Evolutionary conservation across 2,888 invertebrate genomes (phyloP), one percentile per base, ranked within the genome.

Genomic region (Adelphocoris suturalis): DNA sequence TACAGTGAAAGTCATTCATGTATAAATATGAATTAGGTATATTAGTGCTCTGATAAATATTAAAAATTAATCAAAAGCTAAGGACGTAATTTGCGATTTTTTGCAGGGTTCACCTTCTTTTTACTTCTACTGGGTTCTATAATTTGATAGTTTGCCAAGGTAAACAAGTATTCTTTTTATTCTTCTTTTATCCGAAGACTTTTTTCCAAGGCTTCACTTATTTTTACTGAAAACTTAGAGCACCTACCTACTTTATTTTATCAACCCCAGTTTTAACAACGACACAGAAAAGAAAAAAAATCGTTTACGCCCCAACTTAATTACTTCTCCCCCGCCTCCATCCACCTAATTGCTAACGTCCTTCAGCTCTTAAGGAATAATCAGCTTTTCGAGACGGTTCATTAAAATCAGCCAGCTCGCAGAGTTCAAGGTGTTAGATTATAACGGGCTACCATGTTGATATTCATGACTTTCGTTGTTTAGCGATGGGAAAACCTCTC

Each of bases 331-430:
- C 11, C 61, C 61, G 9, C 11, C 61, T 16, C 19, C 19, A 4
- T n/a, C 19, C 61, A 19, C 19, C 19, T 61, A 61, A 61, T 61
- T 61, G 61, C 61, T 61, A n/a, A 61, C 61, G 19, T 61, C 61
- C 19, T 61, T 19, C 52, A 7, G n/a, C 61, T 14, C 61, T 61
- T 19, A n/a, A 9, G n/a, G 52, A 16, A 27, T 46, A 88, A 88
- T 78, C 46, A 52, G 47, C 27, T 14, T 52, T 78, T 75, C 46
- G 76, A 57, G n/a, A 55, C 19, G 28, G 52, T 85, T 57, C 57
- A 85, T 85, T 68, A 47, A 81, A 81, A 81, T 48, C 81, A 19
- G 81, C 81, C 46, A 81, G 19, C 81, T 48, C 81, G 81, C 46
- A 13, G 81, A 48, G 81, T 48, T 81, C 48, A 47, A 48, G 47